Evolutionary conservation across 2,888 invertebrate species (phyloP).

Genomic region (Drosophila phalerata): DNA sequence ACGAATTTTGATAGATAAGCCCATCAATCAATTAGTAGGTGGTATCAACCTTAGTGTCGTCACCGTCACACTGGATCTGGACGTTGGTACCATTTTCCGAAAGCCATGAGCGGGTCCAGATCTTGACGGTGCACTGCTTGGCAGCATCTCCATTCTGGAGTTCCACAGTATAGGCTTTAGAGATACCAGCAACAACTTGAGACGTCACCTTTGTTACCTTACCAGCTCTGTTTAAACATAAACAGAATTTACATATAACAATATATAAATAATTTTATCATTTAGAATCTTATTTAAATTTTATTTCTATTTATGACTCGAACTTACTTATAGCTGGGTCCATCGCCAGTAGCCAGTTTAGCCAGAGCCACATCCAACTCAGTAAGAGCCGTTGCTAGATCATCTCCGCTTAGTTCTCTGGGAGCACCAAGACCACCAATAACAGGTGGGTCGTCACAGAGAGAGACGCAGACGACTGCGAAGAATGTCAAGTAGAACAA

Average conservation of each 20-base stretch:
- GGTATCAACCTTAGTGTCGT: conserved; percentile 11
- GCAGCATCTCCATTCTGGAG: conserved; percentile 17
- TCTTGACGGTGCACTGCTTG: conserved; percentile 42
- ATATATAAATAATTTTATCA: background rate
- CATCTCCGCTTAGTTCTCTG: conserved; percentile 28
- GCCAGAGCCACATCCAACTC: conserved; percentile 35
- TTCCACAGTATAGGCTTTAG: conserved; percentile 58
- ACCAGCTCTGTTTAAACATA: conserved; percentile 39
- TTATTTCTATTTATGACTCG: background rate
- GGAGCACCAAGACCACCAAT: conserved; percentile 63
- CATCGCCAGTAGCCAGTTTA: conserved; percentile 51
- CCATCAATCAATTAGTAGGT: conserved; percentile 6
- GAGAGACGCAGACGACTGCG: conserved; percentile 24
- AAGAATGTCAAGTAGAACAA: conserved; percentile 37
- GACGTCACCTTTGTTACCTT: conserved; percentile 61
- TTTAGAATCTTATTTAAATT: background rate
- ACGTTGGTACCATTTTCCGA: conserved; percentile 57
- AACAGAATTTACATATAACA: background rate
- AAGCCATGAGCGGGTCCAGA: conserved; percentile 69
- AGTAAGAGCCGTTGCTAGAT: conserved; percentile 26
- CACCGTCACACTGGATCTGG: conserved; percentile 56
- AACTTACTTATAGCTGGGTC: conserved; percentile 61
- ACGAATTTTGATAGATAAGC: background rate
- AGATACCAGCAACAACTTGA: conserved; percentile 67
- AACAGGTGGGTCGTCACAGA: background rate